Conservation (phyloP, 2,888 invertebrate species). For the Nomada fucata region DNA sequence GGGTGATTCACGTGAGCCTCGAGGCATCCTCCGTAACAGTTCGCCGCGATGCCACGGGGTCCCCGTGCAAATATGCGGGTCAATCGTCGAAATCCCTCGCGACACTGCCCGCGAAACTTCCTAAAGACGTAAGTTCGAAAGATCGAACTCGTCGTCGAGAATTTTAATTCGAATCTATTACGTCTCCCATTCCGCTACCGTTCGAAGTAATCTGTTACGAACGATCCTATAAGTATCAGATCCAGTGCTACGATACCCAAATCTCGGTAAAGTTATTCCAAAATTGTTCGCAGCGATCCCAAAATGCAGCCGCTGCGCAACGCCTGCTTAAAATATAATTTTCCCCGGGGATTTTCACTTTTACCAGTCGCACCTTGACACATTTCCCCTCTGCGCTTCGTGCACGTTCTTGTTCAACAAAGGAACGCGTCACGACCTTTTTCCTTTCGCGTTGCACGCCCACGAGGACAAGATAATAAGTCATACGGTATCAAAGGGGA, state of each 20-base stretch:
- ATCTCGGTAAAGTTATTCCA: too few species aligned
- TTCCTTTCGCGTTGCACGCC: constrained; percentile 12
- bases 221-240: background rate
- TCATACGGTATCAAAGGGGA: constrained; percentile 21
- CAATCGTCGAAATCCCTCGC: background rate
- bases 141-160: too few species aligned
- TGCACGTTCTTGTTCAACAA: background rate
- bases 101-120: constrained; percentile 5
- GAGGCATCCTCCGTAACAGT: constrained; percentile 40
- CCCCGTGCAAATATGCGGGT: constrained; percentile 29
- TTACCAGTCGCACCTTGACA: background rate
- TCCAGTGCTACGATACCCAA: background rate
- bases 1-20: constrained; percentile 46
- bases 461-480: constrained; percentile 23
- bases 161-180: too few species aligned
- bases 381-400: background rate
- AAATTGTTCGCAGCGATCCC: too few species aligned
- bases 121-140: too few species aligned
- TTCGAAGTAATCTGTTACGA: too few species aligned
- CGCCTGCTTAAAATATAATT: background rate
- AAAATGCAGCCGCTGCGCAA: background rate
- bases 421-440: background rate
- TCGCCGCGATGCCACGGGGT: constrained; percentile 14
- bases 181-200: too few species aligned
- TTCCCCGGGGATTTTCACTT: background rate